Evolutionary conservation across 1,140 invertebrate species (phyloP), one percentile per base, ranked within the genome.

Genomic region (Thaumatotibia leucotreta): DNA sequence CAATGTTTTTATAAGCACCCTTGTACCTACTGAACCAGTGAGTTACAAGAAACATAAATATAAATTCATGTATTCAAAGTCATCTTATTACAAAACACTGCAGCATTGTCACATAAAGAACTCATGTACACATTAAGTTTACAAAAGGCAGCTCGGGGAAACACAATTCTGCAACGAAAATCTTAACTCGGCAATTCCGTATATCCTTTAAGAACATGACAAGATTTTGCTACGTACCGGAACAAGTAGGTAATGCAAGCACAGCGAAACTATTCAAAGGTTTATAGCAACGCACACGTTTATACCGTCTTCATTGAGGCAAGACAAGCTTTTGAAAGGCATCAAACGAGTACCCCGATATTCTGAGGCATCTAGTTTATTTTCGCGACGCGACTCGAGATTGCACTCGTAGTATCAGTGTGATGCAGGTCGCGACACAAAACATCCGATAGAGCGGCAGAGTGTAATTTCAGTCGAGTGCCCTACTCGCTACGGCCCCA

Each of bases 391-490:
- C 39, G 65, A 67, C 61, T 69, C 67, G 67, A 73, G 72, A 75
- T 77, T 76, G 69, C 74, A 64, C 63, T 73, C 69, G 67, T 79
- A 61, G 31, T 64, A 35, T 39, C 63, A 64, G 27, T 61, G 73
- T 76, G 79, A 81, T 79, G 76, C 79, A 79, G 74, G 75, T 80
- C 77, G 73, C 76, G 70, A 54, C 79, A 85, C 83, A 86, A 87
- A 87, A 88, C 84, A 85, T 76, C 77, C 84, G 82, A 88, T 88
- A 83, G 80, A 78, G 71, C 72, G 61, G 61, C 72, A 76, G 72
- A 81, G 80, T 77, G 84, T 86, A 88, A 88, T 88, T 83, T 86
- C 80, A 73, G 69, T 76, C 82, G 79, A 86, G 84, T 86, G 79
- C 75, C 67, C 66, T 75, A 85, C 80, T 80, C 75, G 70, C 69